A percentile compares a stretch with the other conserved stretches of the same genome.
phyloP scores from a whole-genome alignment of 2,113 vertebrate genomes.

The Gnathonemus echidnorhynchus region DNA sequence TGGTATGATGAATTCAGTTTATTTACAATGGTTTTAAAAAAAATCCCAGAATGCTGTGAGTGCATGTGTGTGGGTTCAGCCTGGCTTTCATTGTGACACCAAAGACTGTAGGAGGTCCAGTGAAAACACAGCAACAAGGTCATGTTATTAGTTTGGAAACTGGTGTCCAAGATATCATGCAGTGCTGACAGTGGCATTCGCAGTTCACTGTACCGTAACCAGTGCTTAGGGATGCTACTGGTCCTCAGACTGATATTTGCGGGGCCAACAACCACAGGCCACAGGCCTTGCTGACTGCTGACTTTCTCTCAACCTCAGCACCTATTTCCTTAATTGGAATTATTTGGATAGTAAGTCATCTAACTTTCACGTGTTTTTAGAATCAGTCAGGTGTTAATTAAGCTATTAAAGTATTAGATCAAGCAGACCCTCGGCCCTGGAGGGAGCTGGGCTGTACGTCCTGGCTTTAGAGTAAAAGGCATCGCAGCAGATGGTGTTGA shows the following conservation, averaged over 20 bases:
- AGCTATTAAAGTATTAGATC: neutral
- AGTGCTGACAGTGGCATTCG: neutral
- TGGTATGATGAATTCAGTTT: neutral
- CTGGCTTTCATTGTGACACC: neutral
- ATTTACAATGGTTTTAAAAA: neutral
- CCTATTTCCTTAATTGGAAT: neutral
- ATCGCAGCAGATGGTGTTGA: neutral
- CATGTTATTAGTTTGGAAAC: neutral
- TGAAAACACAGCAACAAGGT: neutral
- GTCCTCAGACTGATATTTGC: neutral
- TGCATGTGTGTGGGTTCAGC: neutral
- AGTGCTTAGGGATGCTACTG: neutral
- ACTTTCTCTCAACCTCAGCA: neutral
- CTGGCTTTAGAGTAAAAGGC: neutral
- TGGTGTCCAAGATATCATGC: neutral
- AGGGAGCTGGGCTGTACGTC: no score
- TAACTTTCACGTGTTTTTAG: neutral
- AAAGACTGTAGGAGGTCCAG: neutral
- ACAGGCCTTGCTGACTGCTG: neutral
- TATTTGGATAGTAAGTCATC: neutral
- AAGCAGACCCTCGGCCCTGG: neutral
- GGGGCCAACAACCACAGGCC: neutral
- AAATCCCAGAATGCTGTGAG: neutral
- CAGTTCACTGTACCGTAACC: neutral
- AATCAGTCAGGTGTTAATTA: neutral